These are phyloP conservation scores for Apodemus agrarius DNA, from an alignment of 2,797 vertebrate species.

Conservation along the genomic window DNA sequence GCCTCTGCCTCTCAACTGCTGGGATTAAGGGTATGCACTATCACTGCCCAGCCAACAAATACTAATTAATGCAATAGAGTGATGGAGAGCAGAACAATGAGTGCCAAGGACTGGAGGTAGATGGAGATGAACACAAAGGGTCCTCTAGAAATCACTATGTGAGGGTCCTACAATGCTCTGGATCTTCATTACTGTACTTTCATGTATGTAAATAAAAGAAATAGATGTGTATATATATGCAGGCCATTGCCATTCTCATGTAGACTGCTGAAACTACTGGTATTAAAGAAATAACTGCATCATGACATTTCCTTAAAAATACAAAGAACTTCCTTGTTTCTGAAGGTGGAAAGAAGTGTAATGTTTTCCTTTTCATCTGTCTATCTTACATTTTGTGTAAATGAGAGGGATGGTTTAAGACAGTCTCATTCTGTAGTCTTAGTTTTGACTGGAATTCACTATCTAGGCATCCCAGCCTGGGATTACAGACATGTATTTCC, in stretches of 20 bases:
- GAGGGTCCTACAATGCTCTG: neutral
- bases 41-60: too few relatives aligned
- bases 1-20: too few relatives aligned
- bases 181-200: constrained; percentile 2
- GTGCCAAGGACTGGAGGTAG: neutral
- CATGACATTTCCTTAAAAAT: constrained; percentile 26
- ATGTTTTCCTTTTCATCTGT: neutral
- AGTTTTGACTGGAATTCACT: neutral
- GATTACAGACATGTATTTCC: neutral
- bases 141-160: constrained; percentile 2
- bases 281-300: constrained; percentile 19
- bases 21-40: too few relatives aligned
- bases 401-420: neutral
- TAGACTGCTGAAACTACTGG: neutral
- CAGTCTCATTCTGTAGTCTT: neutral
- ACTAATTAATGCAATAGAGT: neutral
- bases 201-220: neutral
- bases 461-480: neutral
- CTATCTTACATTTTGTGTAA: neutral
- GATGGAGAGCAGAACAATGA: constrained; percentile 3
- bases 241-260: neutral
- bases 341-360: neutral
- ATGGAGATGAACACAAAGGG: neutral
- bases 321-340: constrained; percentile 33
- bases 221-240: neutral